These are phyloP conservation scores for Saccopteryx bilineata DNA, from an alignment of 2,113 vertebrate species.

Conservation along the genomic window DNA sequence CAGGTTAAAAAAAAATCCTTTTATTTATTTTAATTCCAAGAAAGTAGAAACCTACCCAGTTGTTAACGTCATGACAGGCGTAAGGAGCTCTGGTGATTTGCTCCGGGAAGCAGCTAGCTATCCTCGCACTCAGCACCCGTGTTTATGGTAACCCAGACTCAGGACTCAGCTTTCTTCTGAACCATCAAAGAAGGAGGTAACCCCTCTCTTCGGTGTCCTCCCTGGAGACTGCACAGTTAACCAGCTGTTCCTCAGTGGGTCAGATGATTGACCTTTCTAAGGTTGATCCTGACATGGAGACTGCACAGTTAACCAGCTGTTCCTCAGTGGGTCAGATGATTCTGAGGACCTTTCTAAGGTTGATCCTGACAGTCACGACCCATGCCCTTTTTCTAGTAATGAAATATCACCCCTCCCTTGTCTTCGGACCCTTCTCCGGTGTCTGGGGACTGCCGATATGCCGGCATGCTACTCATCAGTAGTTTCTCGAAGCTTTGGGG, in stretches of 20 bases:
- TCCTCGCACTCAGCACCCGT: neutral
- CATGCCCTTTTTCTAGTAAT: neutral
- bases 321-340: fast-evolving
- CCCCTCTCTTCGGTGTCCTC: neutral
- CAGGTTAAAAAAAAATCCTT: neutral
- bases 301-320: neutral
- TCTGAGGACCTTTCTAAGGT: neutral
- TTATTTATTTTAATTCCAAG: slow-evolving; percentile 2
- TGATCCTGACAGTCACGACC: neutral
- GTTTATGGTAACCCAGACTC: neutral
- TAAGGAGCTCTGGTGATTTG: neutral
- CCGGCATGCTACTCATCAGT: fast-evolving
- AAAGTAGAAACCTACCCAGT: neutral
- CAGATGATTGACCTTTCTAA: neutral
- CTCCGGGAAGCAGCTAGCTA: neutral
- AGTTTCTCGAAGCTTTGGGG: neutral
- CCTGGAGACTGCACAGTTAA: neutral
- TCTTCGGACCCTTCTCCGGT: neutral
- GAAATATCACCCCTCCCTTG: fast-evolving
- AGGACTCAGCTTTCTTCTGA: neutral
- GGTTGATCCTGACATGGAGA: neutral
- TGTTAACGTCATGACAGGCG: neutral
- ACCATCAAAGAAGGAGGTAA: neutral
- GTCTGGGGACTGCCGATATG: fast-evolving
- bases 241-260: neutral